These are phyloP conservation scores for Anadara kagoshimensis DNA, from an alignment of 1,140 invertebrate species.

Conservation along the genomic window DNA sequence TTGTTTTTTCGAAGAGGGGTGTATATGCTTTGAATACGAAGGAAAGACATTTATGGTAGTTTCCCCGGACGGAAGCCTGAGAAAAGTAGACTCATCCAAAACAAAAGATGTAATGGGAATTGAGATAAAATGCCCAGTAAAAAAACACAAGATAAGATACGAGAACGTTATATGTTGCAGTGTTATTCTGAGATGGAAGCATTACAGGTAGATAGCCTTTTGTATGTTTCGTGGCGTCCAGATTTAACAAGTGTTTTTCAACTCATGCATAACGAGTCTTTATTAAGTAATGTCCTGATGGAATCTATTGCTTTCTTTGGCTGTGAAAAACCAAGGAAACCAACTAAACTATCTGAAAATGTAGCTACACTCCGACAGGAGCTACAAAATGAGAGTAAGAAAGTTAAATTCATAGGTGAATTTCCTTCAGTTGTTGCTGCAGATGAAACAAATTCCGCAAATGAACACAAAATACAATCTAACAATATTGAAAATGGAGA, in stretches of 20 bases:
- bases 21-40: slow-evolving; percentile 7
- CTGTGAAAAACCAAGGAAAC: slow-evolving; percentile 3
- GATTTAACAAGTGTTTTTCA: slow-evolving; percentile 10
- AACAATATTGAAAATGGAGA: too few relatives aligned
- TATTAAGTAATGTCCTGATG: slow-evolving; percentile 16
- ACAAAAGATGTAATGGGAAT: slow-evolving; percentile 14
- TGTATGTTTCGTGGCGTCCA: slow-evolving; percentile 21
- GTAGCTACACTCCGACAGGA: slow-evolving; percentile 2
- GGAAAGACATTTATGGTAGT: slow-evolving; percentile 26
- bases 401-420: slow-evolving; percentile 13
- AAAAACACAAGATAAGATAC: slow-evolving; percentile 14
- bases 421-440: slow-evolving; percentile 13
- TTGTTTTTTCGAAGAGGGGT: slow-evolving; percentile 39
- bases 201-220: slow-evolving; percentile 18
- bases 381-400: slow-evolving; percentile 13
- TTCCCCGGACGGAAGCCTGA: slow-evolving; percentile 38
- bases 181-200: slow-evolving; percentile 27
- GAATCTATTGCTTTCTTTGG: slow-evolving; percentile 4
- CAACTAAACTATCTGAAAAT: slow-evolving; percentile 13
- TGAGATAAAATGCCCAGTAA: slow-evolving; percentile 33
- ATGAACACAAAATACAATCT: too few relatives aligned
- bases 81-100: not conserved
- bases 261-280: slow-evolving; percentile 3
- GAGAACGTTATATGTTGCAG: slow-evolving; percentile 27
- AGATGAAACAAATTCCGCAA: slow-evolving; percentile 9